These are phyloP conservation scores for Piliocolobus tephrosceles DNA, from an alignment of 2,113 vertebrate species.

Conservation along the genomic window DNA sequence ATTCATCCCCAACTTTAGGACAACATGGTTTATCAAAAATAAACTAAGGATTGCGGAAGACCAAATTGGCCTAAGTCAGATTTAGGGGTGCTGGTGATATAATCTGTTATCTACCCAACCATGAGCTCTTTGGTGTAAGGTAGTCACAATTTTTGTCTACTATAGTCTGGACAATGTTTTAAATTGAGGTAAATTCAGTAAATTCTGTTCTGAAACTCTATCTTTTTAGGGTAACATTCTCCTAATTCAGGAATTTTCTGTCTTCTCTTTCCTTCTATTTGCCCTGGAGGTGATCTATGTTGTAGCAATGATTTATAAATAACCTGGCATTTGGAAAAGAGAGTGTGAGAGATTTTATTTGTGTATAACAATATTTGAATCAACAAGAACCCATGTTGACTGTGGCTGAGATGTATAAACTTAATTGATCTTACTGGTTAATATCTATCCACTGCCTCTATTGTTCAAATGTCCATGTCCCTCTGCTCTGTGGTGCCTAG, in stretches of 20 bases:
- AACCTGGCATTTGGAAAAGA: background rate
- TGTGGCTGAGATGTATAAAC: background rate
- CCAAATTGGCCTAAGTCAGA: background rate
- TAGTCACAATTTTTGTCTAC: background rate
- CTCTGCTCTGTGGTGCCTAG: background rate
- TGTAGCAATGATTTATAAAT: background rate
- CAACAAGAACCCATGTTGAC: background rate
- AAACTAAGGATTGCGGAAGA: background rate
- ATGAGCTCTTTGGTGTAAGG: background rate
- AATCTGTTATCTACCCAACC: background rate
- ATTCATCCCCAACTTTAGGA: background rate
- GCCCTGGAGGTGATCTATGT: background rate
- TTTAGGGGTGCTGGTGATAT: background rate
- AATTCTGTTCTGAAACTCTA: background rate
- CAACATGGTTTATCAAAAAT: background rate
- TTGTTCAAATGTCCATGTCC: background rate
- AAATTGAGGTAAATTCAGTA: background rate
- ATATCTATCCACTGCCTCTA: background rate
- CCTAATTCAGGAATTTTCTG: background rate
- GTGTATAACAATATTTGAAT: background rate
- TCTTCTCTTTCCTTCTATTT: background rate
- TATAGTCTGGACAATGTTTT: background rate
- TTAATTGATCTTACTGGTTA: background rate
- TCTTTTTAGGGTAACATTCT: background rate
- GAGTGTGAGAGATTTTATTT: background rate